phyloP scores from a whole-genome alignment of 2,113 vertebrate species.

The Spheniscus mendiculus region DNA sequence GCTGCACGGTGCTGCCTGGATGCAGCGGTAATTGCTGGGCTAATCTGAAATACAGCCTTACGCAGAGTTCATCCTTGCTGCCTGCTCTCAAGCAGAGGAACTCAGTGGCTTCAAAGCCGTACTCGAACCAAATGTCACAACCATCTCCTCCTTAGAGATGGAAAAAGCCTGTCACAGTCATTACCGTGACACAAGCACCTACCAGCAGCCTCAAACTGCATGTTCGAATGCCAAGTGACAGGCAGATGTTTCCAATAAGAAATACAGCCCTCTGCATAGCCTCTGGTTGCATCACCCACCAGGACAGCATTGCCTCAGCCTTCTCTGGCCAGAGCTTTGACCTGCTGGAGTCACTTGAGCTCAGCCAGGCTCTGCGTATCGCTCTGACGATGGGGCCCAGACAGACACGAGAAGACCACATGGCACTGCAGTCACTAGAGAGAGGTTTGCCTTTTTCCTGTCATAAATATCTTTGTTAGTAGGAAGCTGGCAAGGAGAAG shows the following conservation, averaged over 20 bases:
- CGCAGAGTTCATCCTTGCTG: background rate
- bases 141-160: background rate
- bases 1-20: background rate
- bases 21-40: background rate
- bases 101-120: background rate
- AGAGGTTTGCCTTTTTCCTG: background rate
- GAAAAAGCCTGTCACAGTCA: conserved; percentile 8
- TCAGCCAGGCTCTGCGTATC: background rate
- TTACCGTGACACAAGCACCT: background rate
- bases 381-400: background rate
- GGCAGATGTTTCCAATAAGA: conserved; percentile 3
- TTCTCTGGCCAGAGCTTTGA: conserved; percentile 2
- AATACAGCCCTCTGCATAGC: background rate
- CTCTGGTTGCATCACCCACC: conserved; percentile 39
- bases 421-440: background rate
- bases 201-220: background rate
- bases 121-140: background rate
- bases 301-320: conserved; percentile 46
- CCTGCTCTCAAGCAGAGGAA: background rate
- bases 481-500: background rate
- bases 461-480: background rate
- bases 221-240: background rate
- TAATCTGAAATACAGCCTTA: background rate
- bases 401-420: background rate
- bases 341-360: conserved; percentile 8